Conservation (phyloP, 2,888 invertebrate genomes). For the Lathronympha strigana region DNA sequence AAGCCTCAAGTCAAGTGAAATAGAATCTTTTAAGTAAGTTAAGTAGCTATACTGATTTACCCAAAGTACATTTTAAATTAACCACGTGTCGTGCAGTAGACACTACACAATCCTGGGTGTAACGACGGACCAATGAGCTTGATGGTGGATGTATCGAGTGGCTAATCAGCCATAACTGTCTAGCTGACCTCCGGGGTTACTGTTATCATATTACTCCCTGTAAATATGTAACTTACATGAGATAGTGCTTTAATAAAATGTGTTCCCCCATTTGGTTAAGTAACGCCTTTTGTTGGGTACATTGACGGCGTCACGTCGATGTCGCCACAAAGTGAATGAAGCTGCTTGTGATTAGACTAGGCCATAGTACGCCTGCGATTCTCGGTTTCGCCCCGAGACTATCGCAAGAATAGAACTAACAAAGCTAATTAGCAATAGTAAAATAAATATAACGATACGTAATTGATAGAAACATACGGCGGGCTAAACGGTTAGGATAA, state of each 20-base stretch:
- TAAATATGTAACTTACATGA: constrained; percentile 79
- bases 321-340: constrained; percentile 45
- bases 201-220: constrained; percentile 67
- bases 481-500: constrained; percentile 46
- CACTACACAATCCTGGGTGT: neutral
- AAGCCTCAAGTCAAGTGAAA: neutral
- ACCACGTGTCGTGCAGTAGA: neutral
- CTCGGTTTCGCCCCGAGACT: constrained; percentile 56
- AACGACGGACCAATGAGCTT: neutral
- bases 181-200: constrained; percentile 51
- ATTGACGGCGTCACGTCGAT: constrained; percentile 43
- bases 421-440: constrained; percentile 53
- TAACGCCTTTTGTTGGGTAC: constrained; percentile 53
- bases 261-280: constrained; percentile 71
- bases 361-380: constrained; percentile 49
- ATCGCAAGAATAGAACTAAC: constrained; percentile 54
- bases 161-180: constrained; percentile 47
- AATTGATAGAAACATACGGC: constrained; percentile 43
- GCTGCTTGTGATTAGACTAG: constrained; percentile 62
- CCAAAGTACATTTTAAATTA: too few species aligned
- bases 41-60: too few species aligned
- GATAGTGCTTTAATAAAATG: constrained; percentile 80
- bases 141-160: neutral
- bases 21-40: too few species aligned
- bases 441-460: constrained; percentile 44